Base-by-base conservation (phyloP, 2,888 invertebrate species). In the Stenodera caucasica region DNA sequence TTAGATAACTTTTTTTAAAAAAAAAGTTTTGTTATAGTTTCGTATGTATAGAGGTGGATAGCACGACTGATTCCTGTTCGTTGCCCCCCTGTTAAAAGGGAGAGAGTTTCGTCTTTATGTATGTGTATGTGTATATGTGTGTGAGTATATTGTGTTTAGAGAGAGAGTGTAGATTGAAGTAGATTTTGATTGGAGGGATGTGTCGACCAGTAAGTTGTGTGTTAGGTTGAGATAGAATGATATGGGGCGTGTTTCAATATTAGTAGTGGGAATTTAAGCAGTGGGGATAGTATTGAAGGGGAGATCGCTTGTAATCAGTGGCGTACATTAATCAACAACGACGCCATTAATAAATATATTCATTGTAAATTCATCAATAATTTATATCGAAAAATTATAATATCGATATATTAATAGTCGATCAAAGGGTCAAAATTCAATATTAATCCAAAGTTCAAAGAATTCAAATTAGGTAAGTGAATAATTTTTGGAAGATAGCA, bases 101-200 rank as follows among this genome's bases (percentile, higher is more conserved):
- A 45, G 45, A 45, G 45, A 45, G 45, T 45, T 45, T 45, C 45
- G 15, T 45, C 11, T 45, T 21, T 21, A 7, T 26, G 45, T 21
- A 9, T 45, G 15, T 45, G 21, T 45, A 12, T 45, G 45, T 2
- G 14, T 45, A 5, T 21, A 21, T 45, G 45, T 45, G 21, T 45
- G 8, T 26, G 11, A 4, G 3, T 21, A 12, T 21, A 21, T 21
- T 21, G 2, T 9, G 15, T 45, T 54, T 45, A 21, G 18, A 15
- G 45, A 45, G 45, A 45, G 45, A 45, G 45, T 21, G 65, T 63
- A 66, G 68, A 69, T 65, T 66, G 64, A 61, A 62, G 58, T 59
- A 61, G 62, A 60, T 63, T 71, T 67, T 68, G 66, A 72, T 73
- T 72, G 73, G 72, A 64, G 67, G 70, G 64, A 60, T 54, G 45